A percentile compares a stretch with the other conserved stretches of the same genome.
Conservation (phyloP, 1,140 invertebrate species). For the Lepidostoma basale region DNA sequence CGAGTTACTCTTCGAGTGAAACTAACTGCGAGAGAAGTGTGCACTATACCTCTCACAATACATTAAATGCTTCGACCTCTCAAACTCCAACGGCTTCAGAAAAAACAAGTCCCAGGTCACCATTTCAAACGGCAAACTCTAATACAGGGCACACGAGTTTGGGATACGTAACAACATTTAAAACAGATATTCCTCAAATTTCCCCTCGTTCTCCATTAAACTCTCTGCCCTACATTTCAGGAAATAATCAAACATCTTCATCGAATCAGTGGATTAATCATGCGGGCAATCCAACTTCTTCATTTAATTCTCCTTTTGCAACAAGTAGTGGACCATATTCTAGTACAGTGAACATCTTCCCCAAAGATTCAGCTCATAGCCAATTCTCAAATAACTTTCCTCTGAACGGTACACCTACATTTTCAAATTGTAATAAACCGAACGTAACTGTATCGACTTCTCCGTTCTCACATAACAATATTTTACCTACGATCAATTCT, state of each 20-base stretch:
- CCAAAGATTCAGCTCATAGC: background rate
- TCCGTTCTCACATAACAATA: slow-evolving; percentile 4
- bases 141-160: background rate
- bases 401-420: background rate
- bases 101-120: background rate
- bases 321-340: background rate
- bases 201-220: slow-evolving; percentile 18
- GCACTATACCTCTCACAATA: background rate
- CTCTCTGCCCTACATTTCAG: slow-evolving; percentile 25
- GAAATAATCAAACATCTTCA: background rate
- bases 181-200: background rate
- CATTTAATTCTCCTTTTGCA: background rate
- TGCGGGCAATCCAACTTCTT: background rate
- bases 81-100: background rate
- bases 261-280: background rate
- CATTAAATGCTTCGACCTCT: slow-evolving; percentile 11
- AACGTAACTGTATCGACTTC: slow-evolving; percentile 3
- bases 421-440: slow-evolving; percentile 3
- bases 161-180: slow-evolving; percentile 8
- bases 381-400: slow-evolving; percentile 7
- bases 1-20: slow-evolving; percentile 1
- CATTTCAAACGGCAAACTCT: background rate
- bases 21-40: background rate
- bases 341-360: background rate
- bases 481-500: background rate